Percentiles rank a stretch among this genome's conserved stretches.
These are phyloP conservation scores for Remorina albescens DNA, from an alignment of 2,797 vertebrate genomes.

Conservation along the genomic window DNA sequence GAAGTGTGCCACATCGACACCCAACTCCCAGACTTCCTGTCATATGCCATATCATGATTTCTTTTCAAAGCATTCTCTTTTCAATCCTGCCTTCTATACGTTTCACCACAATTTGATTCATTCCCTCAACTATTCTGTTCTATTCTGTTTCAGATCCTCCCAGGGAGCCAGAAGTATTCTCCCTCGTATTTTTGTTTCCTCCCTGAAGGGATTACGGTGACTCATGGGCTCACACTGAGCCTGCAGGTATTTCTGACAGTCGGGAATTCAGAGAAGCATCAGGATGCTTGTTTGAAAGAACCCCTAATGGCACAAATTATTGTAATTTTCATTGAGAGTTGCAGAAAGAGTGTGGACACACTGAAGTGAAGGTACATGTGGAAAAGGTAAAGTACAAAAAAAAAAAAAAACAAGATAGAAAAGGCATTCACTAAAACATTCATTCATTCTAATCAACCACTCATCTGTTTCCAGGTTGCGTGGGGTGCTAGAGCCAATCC, in stretches of 20 bases:
- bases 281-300: constrained; percentile 33
- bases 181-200: constrained; percentile 5
- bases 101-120: not conserved
- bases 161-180: constrained; percentile 2
- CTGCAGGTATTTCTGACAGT: constrained; percentile 44
- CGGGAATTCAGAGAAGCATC: constrained; percentile 22
- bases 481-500: no score
- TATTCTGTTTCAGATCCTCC: constrained; percentile 12
- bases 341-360: not conserved
- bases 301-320: constrained; percentile 58
- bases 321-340: constrained; percentile 38
- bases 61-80: no score
- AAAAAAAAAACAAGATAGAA: no score
- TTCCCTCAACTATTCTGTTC: not conserved
- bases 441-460: no score
- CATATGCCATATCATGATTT: not conserved
- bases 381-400: not conserved
- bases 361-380: not conserved
- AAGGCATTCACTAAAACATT: not conserved
- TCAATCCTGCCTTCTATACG: not conserved
- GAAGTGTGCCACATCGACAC: not conserved
- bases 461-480: no score
- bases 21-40: not conserved
- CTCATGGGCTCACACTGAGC: constrained; percentile 52
- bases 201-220: constrained; percentile 31